Base-by-base conservation (phyloP, 1,140 invertebrate genomes). In the Philaenus spumarius region DNA sequence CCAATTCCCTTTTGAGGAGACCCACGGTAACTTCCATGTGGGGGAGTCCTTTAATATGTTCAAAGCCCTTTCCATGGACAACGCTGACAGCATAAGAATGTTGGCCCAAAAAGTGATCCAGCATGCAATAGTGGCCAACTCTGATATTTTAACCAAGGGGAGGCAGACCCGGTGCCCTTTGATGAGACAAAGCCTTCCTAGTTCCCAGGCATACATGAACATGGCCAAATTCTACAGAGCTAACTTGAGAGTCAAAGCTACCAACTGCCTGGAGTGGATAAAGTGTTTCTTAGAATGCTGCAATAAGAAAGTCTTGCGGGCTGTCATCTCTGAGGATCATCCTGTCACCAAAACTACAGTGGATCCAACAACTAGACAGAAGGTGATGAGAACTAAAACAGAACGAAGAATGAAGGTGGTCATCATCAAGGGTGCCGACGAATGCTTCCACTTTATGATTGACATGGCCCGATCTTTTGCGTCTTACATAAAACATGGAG, bases 321-420 rank as follows among this genome's bases (percentile, higher is more conserved):
- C 14, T n/a, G 66, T 64, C 11, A 72, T 34, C 62, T 75, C 76
- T 14, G n/a, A 7, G 7, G 7, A 9, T n/a, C 35, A n/a, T 9
- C 7, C 7, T 9, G 35, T 37, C 35, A 37, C 7, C 7, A 37
- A 7, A 37, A 37, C n/a, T 7, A 37, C 7, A 37, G 35, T 37
- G 7, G n/a, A 37, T n/a, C 35, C 35, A n/a, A n/a, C 7, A 37
- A 37, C 35, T 9, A 37, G n/a, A n/a, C 35, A 37, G n/a, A 37
- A 37, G 35, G n/a, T n/a, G 7, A 7, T n/a, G 7, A 7, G 35
- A 37, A n/a, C n/a, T n/a, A 37, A 37, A n/a, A 37, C 7, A 37
- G 35, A 9, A 7, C 7, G 35, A n/a, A n/a, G 7, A 37, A 37
- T 37, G 7, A n/a, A 37, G n/a, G 7, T 7, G 35, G n/a, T n/a